A percentile compares a stretch with the other conserved stretches of the same genome.
phyloP scores from a whole-genome alignment of 2,888 invertebrate genomes.

The Ormyrus thymus region DNA sequence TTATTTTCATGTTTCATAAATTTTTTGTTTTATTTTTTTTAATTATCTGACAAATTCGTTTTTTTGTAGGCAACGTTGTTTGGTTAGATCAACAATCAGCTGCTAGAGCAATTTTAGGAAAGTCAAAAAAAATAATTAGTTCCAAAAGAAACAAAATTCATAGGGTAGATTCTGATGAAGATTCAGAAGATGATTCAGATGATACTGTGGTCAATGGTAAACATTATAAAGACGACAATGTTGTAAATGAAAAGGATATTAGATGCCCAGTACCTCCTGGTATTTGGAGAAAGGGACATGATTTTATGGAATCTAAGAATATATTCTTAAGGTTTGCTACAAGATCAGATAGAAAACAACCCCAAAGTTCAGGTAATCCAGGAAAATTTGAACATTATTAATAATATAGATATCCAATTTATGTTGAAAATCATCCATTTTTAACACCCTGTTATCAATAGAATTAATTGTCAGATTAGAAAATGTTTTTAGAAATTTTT shows the following conservation, averaged over 20 bases:
- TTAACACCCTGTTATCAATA: no score
- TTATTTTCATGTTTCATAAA: conserved; percentile 25
- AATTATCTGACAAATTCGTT: conserved; percentile 11
- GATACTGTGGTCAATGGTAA: conserved; percentile 57
- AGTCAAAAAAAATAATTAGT: conserved; percentile 77
- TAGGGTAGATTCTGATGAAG: conserved; percentile 48
- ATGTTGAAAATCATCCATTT: no score
- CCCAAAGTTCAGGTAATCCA: conserved; percentile 62
- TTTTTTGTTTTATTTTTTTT: not conserved
- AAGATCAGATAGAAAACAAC: conserved; percentile 83
- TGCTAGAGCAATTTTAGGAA: conserved; percentile 78
- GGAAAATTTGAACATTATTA: no score
- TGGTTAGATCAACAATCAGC: conserved; percentile 79
- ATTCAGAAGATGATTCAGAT: conserved; percentile 57
- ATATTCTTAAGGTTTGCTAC: conserved; percentile 86
- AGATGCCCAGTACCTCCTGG: conserved; percentile 81
- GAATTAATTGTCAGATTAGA: no score
- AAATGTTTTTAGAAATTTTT: no score
- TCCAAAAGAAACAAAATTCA: conserved; percentile 53
- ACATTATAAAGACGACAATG: conserved; percentile 50
- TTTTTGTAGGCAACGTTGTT: conserved; percentile 78
- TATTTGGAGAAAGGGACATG: conserved; percentile 84
- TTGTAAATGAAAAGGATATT: conserved; percentile 76
- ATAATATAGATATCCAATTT: no score
- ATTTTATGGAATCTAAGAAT: conserved; percentile 81